These are phyloP conservation scores for Crotalus horridus DNA, from an alignment of 2,113 vertebrate genomes.

Conservation along the genomic window DNA sequence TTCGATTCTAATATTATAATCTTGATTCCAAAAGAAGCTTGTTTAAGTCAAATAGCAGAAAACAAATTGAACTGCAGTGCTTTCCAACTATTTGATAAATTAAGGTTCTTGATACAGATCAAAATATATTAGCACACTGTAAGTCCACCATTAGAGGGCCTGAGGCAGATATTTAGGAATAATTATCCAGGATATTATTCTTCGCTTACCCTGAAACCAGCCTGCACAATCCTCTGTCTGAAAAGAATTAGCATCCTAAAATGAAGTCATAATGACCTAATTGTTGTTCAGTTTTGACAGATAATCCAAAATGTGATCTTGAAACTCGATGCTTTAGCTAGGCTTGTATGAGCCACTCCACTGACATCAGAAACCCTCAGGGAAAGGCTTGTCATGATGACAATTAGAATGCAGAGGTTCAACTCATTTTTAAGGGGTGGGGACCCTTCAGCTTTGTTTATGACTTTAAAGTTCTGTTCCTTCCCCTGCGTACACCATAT, in stretches of 20 bases:
- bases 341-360: too few relatives aligned
- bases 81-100: background rate
- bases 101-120: background rate
- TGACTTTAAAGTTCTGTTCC: background rate
- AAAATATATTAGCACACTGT: background rate
- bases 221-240: background rate
- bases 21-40: background rate
- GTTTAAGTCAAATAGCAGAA: background rate
- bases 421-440: rapidly evolving
- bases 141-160: background rate
- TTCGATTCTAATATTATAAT: background rate
- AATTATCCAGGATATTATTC: background rate
- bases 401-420: background rate
- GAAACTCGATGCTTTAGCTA: background rate
- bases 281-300: background rate
- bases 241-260: background rate
- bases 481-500: background rate
- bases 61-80: background rate
- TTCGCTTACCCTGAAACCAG: background rate
- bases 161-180: background rate
- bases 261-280: background rate
- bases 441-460: background rate
- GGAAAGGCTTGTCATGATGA: background rate
- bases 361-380: background rate
- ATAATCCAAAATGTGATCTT: background rate